Evolutionary conservation across 2,888 invertebrate genomes (phyloP).

Genomic region (Hypomecis punctinalis): DNA sequence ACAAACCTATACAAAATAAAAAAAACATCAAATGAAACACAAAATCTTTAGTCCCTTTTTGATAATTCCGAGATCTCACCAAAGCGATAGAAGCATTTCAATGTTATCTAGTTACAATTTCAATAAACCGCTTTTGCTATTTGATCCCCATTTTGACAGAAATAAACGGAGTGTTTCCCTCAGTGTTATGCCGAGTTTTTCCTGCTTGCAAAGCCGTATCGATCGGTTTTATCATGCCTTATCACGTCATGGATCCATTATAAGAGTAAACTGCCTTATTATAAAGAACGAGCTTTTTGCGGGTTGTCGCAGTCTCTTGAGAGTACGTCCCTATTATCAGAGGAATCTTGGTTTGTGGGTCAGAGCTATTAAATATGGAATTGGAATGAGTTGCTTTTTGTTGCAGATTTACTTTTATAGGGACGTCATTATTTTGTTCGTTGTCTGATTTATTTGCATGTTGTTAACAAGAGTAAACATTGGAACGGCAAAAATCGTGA

Average conservation of each 20-base stretch:
- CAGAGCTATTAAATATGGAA: not conserved
- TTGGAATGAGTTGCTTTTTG: not conserved
- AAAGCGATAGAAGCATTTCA: conserved; percentile 4
- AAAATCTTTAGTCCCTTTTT: not conserved
- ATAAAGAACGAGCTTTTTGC: conserved; percentile 8
- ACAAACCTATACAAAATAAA: too few relatives aligned
- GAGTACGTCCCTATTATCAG: not conserved
- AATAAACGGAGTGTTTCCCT: conserved; percentile 24
- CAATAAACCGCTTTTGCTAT: conserved; percentile 25
- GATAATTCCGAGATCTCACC: not conserved
- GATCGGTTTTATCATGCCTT: conserved; percentile 28
- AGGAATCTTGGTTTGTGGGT: conserved; percentile 2
- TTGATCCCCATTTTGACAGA: conserved; percentile 24
- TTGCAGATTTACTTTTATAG: not conserved
- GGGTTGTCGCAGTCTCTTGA: not conserved
- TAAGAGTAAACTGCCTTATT: conserved; percentile 19
- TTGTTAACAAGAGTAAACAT: too few relatives aligned
- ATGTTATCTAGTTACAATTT: conserved; percentile 30
- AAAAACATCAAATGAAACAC: too few relatives aligned
- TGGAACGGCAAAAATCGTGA: too few relatives aligned
- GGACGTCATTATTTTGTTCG: too few relatives aligned
- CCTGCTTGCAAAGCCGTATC: conserved; percentile 30
- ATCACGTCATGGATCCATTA: conserved; percentile 28
- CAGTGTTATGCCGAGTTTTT: conserved; percentile 29
- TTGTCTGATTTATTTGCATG: too few relatives aligned